Evolutionary conservation across 2,888 invertebrate species (phyloP).

Genomic region (Leuctra nigra): DNA sequence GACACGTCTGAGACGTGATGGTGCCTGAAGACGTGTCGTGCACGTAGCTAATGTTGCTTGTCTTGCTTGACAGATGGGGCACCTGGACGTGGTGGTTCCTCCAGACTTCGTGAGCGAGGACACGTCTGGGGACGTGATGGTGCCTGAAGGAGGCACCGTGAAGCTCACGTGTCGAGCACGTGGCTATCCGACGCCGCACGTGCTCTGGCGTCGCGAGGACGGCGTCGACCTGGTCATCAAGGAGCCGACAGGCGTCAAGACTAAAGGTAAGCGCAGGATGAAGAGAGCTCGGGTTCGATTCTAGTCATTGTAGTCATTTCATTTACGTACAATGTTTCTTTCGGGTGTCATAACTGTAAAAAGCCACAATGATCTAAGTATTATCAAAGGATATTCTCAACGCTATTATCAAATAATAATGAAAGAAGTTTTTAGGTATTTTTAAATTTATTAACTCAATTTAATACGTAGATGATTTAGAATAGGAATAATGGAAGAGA

Average conservation of each 20-base stretch:
- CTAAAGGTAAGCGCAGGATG: conserved; percentile 50
- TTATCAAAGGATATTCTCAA: no score
- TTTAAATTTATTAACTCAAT: no score
- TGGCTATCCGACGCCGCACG: conserved; percentile 72
- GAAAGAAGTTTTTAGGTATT: no score
- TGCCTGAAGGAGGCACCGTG: conserved; percentile 68
- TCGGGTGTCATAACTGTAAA: no score
- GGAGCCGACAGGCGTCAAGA: conserved; percentile 58
- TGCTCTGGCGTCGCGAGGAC: conserved; percentile 81
- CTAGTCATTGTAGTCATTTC: no score
- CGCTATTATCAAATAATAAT: no score
- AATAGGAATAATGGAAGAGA: no score
- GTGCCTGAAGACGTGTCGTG: conserved; percentile 84
- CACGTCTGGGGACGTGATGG: conserved; percentile 84
- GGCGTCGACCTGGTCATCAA: conserved; percentile 71
- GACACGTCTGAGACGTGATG: conserved; percentile 84
- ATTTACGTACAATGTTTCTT: no score
- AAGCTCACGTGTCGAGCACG: conserved; percentile 56
- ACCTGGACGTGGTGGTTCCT: conserved; percentile 79
- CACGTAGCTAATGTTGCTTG: no score
- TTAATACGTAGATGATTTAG: no score
- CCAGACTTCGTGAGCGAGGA: conserved; percentile 85
- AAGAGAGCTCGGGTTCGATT: no score
- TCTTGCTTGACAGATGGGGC: conserved; percentile 47
- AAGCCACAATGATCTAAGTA: no score